phyloP scores from a whole-genome alignment of 2,113 vertebrate species.

The Podiceps cristatus region DNA sequence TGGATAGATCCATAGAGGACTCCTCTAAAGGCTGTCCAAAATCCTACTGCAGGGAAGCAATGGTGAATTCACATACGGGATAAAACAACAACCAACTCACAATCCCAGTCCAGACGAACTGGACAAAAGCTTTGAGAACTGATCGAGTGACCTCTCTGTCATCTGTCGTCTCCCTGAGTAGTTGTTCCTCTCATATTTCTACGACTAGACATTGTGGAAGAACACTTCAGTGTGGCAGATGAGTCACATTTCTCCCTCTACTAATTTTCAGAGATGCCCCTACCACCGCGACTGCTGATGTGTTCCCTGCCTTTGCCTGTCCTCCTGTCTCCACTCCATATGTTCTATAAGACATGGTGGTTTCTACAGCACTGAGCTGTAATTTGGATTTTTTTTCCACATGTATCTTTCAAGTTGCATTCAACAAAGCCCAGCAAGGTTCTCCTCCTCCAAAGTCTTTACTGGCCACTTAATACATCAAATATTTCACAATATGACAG shows the following conservation, averaged over 20 bases:
- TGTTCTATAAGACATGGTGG: not conserved
- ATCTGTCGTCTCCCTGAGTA: not conserved
- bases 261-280: not conserved
- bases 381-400: not conserved
- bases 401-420: not conserved
- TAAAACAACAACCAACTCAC: not conserved
- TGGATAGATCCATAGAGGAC: not conserved
- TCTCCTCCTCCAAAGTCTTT: not conserved
- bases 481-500: not conserved
- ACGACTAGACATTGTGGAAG: not conserved
- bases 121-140: not conserved
- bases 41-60: not conserved
- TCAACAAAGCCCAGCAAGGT: not conserved
- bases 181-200: not conserved
- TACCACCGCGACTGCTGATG: rapidly evolving
- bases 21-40: not conserved
- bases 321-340: not conserved
- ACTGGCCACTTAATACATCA: not conserved
- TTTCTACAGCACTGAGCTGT: not conserved
- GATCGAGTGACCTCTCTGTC: not conserved
- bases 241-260: not conserved
- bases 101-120: not conserved
- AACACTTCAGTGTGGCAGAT: not conserved
- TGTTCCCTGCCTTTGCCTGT: not conserved
- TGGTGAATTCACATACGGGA: not conserved